Base-by-base conservation (phyloP, 1,140 invertebrate genomes). In the Pentalonia nigronervosa region DNA sequence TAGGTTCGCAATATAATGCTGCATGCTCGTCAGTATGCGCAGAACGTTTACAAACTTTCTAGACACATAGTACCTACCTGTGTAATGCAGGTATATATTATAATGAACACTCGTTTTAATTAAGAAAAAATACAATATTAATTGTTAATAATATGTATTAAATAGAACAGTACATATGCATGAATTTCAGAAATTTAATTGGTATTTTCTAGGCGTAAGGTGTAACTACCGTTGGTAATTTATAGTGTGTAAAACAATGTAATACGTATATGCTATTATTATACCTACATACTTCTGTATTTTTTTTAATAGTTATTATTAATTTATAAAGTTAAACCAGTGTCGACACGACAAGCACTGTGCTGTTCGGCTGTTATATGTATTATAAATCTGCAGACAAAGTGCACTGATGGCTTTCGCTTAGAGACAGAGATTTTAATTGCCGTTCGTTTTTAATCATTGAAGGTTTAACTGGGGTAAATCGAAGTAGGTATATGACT, bases 271-370 rank as follows among this genome's bases (percentile, higher is more conserved):
- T 50, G 1, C 1, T 17, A 50, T 50, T 17, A n/a, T 67, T 76
- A 76, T 7, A 76, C 60, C 60, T n/a, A 17, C 6, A 4, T 67
- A 30, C 25, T 67, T 67, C 3, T 67, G 17, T n/a, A n/a, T 76
- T 76, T 76, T 17, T 17, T 76, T 34, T 4, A n/a, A 76, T 1
- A 76, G 41, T 41, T 41, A 41, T 41, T 41, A 76, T n/a, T 76
- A 76, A 76, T n/a, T 76, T n/a, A n/a, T n/a, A 76, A n/a, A 76
- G 17, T 76, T n/a, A 76, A n/a, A 76, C n/a, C 60, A n/a, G 60
- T 23, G 14, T n/a, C 60, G 60, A 76, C 60, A 76, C 60, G 60
- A n/a, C 60, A 14, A n/a, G 1, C n/a, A n/a, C 30, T n/a, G 1
- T 76, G 14, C 14, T 76, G 17, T 76, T 76, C 30, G 17, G 1